phyloP scores from a whole-genome alignment of 1,140 invertebrate species.

The Pollicipes pollicipes region DNA sequence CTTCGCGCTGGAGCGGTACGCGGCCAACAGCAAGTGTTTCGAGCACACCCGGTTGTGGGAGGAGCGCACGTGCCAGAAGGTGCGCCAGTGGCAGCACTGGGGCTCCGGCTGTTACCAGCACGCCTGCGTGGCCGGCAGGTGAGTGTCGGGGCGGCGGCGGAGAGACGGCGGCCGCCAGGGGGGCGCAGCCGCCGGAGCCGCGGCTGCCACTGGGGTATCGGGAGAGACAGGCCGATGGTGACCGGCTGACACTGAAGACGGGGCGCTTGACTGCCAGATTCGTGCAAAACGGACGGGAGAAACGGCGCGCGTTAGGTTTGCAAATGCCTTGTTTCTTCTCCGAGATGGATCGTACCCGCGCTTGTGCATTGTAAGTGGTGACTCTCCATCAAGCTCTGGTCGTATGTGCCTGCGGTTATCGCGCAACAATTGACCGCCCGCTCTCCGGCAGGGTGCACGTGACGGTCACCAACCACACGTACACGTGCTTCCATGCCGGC shows the following conservation, averaged over 20 bases:
- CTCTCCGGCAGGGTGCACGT: slow-evolving; percentile 29
- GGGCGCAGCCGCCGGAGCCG: not conserved
- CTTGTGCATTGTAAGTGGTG: no score
- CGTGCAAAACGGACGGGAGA: no score
- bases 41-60: slow-evolving; percentile 75
- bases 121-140: slow-evolving; percentile 48
- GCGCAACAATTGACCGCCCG: no score
- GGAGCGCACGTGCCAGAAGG: slow-evolving; percentile 63
- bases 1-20: slow-evolving; percentile 82
- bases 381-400: no score
- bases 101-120: slow-evolving; percentile 89
- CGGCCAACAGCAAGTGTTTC: slow-evolving; percentile 66
- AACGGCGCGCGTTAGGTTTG: no score
- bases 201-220: slow-evolving; percentile 20
- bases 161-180: not conserved
- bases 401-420: no score
- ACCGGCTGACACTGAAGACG: not conserved
- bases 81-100: slow-evolving; percentile 85
- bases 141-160: not conserved
- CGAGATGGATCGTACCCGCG: no score
- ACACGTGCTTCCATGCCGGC: slow-evolving; percentile 69
- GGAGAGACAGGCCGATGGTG: slow-evolving; percentile 4
- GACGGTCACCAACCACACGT: slow-evolving; percentile 61
- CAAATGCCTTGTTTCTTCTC: no score
- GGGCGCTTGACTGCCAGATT: no score